Base-by-base conservation (phyloP, 1,140 invertebrate genomes). In the Drosophila insularis region DNA sequence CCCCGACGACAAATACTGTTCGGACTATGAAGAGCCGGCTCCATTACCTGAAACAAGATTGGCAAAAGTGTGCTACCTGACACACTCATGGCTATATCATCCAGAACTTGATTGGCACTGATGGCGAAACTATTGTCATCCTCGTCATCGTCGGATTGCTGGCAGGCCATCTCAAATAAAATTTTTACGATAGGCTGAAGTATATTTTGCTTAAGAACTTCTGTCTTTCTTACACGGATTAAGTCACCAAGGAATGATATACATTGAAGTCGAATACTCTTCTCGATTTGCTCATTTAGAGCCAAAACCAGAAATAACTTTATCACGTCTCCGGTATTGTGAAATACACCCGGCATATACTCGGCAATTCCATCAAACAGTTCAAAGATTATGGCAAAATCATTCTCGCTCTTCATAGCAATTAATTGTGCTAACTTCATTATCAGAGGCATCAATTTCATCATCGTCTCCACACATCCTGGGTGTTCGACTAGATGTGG, bases 41-140 rank as follows among this genome's bases (percentile, higher is more conserved):
- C 94, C 13, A 96, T 92, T 50, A 94, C 91, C 46, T 92, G 91
- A 68, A 95, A 94, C 89, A 97, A 87, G 74, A 94, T 94, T 13
- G 95, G 94, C 63, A 97, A 93, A 11, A 97, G 91, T 82, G 96
- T 96, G 43, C 96, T 95, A 8, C 96, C 95, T 5, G 96, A 95
- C 31, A 97, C 92, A 92, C 96, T 93, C 1, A 97, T 91, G 7
- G 96, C 96, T 78, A 97, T 93, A 13, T 94, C 90, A 92, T 97
- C 96, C 21, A 97, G 92, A 6, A 95, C 95, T 92, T 96, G 95
- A 1, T 94, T 94, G 2, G 95, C 95, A 74, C n/a, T n/a, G n/a
- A n/a, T n/a, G n/a, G 35, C 10, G 2, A 11, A 13, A 37, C 11
- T 37, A 11, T 10, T 35, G 32, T 8, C 10, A 10, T 35, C 32